Evolutionary conservation across 2,113 vertebrate genomes (phyloP), one percentile per base, ranked within the genome.

Genomic region (Barbus barbus): DNA sequence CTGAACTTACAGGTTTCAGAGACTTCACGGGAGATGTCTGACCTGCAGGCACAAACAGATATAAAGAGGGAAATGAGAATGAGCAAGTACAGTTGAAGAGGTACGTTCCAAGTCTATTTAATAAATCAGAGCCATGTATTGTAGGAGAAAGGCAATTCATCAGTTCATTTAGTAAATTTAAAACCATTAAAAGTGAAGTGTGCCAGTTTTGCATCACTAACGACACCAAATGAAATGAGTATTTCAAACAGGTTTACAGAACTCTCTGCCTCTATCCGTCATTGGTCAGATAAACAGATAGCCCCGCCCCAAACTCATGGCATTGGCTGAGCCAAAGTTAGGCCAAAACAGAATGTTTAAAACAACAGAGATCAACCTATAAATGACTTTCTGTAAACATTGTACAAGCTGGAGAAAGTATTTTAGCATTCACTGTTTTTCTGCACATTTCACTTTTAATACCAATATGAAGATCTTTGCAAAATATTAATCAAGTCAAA

Each of bases 11-110:
- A 84, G 95, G 96, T 94, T 96, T 98, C 61, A 95, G 86, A n/a
- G 96, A 94, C 95, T 99, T 99, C 88, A 96, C 95, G 85, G 98
- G 98, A 89, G 98, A 99, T 2, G 97, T 95, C 83, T 97, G 97
- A 94, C 97, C 98, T 99, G 93, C 87, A 80, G 84, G 77, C 46
- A 31, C 73, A 81, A 78, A 77, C 44, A 78, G 61, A 63, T 22
- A 31, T 22, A 28, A 26, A 77, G 83, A 83, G n/a, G 13, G 33
- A 44, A 36, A 58, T 53, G 5, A 16, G 67, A 53, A n/a, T 31
- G 46, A 73, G 65, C 73, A 84, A 69, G 20, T 26, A 72, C 18
- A 71, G 58, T 76, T 77, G 7, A 26, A 69, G 26, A 46, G 56
- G 71, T 18, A 28, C 38, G 5, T 26, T 84, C 20, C 14, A 33